Conservation (phyloP, 2,113 vertebrate species). For the Nestor notabilis region DNA sequence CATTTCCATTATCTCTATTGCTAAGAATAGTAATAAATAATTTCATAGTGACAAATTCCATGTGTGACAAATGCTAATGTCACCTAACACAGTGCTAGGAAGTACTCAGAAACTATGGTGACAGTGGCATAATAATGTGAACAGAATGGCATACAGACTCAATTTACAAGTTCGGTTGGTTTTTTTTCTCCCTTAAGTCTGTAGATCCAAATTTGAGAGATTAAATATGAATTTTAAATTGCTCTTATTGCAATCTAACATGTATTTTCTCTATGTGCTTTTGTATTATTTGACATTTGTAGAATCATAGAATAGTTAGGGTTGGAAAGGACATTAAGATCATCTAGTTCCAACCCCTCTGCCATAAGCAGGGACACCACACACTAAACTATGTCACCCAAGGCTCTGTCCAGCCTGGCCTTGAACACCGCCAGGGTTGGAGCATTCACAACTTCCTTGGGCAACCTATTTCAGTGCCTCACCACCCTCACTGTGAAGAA, state of each 20-base stretch:
- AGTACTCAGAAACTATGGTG: constrained; percentile 53
- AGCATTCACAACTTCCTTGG: too few species aligned
- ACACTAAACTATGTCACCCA: too few species aligned
- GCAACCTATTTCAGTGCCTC: too few species aligned
- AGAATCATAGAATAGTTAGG: too few species aligned
- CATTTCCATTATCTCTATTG: constrained; percentile 19
- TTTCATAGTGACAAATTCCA: constrained; percentile 52
- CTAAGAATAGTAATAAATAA: constrained; percentile 69
- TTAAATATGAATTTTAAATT: constrained; percentile 1
- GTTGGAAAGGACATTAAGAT: too few species aligned
- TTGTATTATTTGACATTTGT: neutral
- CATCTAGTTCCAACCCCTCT: too few species aligned
- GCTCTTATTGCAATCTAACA: neutral
- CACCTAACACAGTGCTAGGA: constrained; percentile 39
- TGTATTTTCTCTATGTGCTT: neutral
- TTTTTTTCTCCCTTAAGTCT: neutral
- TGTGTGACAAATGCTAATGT: constrained; percentile 59
- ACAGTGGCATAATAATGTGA: constrained; percentile 27
- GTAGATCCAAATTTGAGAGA: neutral
- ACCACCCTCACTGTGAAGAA: too few species aligned
- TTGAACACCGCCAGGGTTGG: too few species aligned
- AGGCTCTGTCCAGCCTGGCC: too few species aligned
- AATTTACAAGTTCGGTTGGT: neutral
- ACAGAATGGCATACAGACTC: constrained; percentile 22
- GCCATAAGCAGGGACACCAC: too few species aligned